These are phyloP conservation scores for Paramormyrops kingsleyae DNA, from an alignment of 2,113 vertebrate genomes.

Conservation along the genomic window DNA sequence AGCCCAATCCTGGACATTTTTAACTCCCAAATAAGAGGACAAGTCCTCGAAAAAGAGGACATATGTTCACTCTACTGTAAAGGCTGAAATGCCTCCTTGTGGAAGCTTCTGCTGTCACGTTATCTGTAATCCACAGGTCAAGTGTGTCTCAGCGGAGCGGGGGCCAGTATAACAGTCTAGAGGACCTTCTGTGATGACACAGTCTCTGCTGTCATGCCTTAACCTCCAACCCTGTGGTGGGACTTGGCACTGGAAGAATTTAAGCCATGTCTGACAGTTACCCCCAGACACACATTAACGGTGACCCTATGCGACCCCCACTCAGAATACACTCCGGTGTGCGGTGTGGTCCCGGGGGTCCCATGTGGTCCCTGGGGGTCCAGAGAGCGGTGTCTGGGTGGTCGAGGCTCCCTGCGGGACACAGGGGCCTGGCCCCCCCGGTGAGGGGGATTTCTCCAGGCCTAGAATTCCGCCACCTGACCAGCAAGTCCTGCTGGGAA, in stretches of 20 bases:
- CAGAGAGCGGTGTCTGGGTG: conserved; percentile 7
- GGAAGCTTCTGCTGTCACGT: neutral
- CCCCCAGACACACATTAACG: neutral
- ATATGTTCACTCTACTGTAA: neutral
- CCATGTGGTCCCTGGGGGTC: neutral
- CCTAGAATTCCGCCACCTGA: neutral
- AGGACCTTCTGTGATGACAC: neutral
- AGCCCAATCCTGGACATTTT: neutral
- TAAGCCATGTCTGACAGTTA: neutral
- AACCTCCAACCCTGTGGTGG: neutral
- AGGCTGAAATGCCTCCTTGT: neutral
- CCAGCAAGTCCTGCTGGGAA: conserved; percentile 30
- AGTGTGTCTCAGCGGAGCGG: neutral
- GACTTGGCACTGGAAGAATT: neutral
- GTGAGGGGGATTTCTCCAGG: conserved; percentile 17
- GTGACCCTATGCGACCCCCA: neutral
- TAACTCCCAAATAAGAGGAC: neutral
- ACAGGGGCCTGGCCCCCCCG: neutral
- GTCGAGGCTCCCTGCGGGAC: conserved; percentile 12
- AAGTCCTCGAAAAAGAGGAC: neutral
- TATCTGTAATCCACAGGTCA: neutral
- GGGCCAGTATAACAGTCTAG: neutral
- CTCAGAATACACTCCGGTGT: neutral
- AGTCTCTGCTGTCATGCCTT: neutral
- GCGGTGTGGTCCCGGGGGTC: neutral